These are phyloP conservation scores for Entelurus aequoreus DNA, from an alignment of 2,113 vertebrate species.

Conservation along the genomic window DNA sequence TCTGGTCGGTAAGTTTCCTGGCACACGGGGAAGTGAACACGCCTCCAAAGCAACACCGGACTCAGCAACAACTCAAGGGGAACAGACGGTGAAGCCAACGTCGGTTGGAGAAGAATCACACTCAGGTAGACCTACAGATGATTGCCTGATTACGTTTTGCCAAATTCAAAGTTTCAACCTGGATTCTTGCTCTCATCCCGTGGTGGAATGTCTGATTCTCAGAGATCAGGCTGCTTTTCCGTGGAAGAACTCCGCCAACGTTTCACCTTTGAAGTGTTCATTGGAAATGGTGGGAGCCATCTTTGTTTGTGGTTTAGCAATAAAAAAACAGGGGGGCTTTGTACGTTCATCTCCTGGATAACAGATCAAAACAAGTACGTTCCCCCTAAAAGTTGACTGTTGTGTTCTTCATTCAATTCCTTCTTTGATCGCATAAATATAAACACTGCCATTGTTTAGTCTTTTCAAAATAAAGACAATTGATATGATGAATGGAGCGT, in stretches of 20 bases:
- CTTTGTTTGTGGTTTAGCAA: conserved; percentile 52
- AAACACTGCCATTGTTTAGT: background rate
- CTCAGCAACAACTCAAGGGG: background rate
- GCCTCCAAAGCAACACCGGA: background rate
- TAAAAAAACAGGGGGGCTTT: background rate
- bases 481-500: no score
- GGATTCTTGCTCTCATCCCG: conserved; percentile 27
- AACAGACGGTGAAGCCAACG: background rate
- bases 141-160: background rate
- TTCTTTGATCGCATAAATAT: conserved; percentile 27
- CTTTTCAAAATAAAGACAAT: conserved; percentile 31
- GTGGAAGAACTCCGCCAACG: conserved; percentile 41
- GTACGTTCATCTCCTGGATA: conserved; percentile 14
- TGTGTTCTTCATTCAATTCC: conserved; percentile 1
- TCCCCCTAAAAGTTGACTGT: conserved; percentile 14
- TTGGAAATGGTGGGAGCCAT: conserved; percentile 56
- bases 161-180: conserved; percentile 8
- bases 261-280: conserved; percentile 67
- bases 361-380: conserved; percentile 27
- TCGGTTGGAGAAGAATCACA: background rate
- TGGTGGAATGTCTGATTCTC: conserved; percentile 56
- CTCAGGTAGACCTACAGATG: background rate
- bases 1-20: conserved; percentile 22
- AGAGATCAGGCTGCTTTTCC: conserved; percentile 43
- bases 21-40: background rate